These are phyloP conservation scores for Oscheius sp. DNA, from an alignment of 2,888 invertebrate genomes.

Conservation along the genomic window DNA sequence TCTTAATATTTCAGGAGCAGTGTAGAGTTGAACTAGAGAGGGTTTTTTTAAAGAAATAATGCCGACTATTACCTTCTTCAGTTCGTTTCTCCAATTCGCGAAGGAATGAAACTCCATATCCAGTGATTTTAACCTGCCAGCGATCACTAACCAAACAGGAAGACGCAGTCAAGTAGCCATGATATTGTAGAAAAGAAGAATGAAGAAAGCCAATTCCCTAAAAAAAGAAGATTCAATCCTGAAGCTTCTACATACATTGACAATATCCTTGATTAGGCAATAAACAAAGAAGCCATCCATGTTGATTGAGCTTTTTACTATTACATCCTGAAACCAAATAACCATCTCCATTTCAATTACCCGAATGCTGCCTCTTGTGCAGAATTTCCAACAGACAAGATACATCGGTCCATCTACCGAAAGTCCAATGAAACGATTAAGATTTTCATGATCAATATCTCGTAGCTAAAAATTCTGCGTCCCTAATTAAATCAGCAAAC, in stretches of 20 bases:
- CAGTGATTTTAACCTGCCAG: slow-evolving; percentile 62
- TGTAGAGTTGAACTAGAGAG: slow-evolving; percentile 57
- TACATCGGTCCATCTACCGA: slow-evolving; percentile 59
- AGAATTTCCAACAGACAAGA: slow-evolving; percentile 63
- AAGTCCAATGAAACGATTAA: slow-evolving; percentile 64
- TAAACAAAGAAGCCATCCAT: slow-evolving; percentile 56
- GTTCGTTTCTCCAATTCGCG: slow-evolving; percentile 40
- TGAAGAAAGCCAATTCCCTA: slow-evolving; percentile 52
- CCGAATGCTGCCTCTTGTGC: slow-evolving; percentile 49
- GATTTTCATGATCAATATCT: slow-evolving; percentile 65
- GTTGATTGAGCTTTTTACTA: slow-evolving; percentile 44
- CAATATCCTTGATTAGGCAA: slow-evolving; percentile 50
- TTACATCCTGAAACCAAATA: slow-evolving; percentile 45
- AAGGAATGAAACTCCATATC: slow-evolving; percentile 51
- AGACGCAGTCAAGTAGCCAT: slow-evolving; percentile 47
- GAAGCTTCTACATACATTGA: slow-evolving; percentile 35
- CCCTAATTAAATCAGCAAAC: slow-evolving; percentile 21
- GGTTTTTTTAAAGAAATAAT: neutral
- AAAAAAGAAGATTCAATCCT: slow-evolving; percentile 1
- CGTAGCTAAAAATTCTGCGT: slow-evolving; percentile 57
- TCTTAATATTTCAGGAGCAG: slow-evolving; percentile 59
- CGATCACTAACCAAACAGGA: slow-evolving; percentile 56
- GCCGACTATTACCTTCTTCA: slow-evolving; percentile 35
- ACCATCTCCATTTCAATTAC: no score
- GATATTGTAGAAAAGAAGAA: slow-evolving; percentile 40